These are phyloP conservation scores for Cardiocondyla obscurior DNA, from an alignment of 1,140 invertebrate genomes.

Conservation along the genomic window DNA sequence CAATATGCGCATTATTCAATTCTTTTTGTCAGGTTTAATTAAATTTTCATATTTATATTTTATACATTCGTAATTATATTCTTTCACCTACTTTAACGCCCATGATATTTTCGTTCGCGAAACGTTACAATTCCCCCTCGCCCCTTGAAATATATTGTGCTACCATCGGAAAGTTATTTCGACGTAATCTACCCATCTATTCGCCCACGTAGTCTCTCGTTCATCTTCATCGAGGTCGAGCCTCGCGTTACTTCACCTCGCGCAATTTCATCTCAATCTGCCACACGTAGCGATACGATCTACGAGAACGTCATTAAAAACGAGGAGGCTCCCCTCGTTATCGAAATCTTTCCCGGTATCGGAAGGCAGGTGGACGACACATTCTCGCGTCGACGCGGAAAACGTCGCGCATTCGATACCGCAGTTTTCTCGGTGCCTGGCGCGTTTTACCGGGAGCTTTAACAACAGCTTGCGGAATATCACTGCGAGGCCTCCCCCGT, in stretches of 20 bases:
- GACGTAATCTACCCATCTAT: background rate
- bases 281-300: slow-evolving; percentile 4
- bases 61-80: too few relatives aligned
- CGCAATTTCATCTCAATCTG: slow-evolving; percentile 23
- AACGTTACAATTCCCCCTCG: too few relatives aligned
- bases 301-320: slow-evolving; percentile 8
- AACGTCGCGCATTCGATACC: slow-evolving; percentile 25
- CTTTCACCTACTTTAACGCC: too few relatives aligned
- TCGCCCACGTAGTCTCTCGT: too few relatives aligned
- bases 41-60: too few relatives aligned
- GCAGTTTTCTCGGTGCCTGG: background rate
- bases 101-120: too few relatives aligned
- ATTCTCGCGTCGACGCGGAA: background rate
- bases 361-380: background rate
- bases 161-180: too few relatives aligned
- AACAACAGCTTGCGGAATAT: slow-evolving; percentile 57
- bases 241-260: background rate
- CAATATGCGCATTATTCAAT: too few relatives aligned
- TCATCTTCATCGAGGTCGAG: slow-evolving; percentile 21
- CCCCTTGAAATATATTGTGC: too few relatives aligned
- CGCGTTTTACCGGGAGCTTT: slow-evolving; percentile 14
- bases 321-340: background rate
- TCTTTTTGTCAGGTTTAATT: too few relatives aligned
- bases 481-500: slow-evolving; percentile 4
- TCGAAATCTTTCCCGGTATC: background rate